Conservation (phyloP, 2,797 vertebrate species). For the Pteropus rufus region DNA sequence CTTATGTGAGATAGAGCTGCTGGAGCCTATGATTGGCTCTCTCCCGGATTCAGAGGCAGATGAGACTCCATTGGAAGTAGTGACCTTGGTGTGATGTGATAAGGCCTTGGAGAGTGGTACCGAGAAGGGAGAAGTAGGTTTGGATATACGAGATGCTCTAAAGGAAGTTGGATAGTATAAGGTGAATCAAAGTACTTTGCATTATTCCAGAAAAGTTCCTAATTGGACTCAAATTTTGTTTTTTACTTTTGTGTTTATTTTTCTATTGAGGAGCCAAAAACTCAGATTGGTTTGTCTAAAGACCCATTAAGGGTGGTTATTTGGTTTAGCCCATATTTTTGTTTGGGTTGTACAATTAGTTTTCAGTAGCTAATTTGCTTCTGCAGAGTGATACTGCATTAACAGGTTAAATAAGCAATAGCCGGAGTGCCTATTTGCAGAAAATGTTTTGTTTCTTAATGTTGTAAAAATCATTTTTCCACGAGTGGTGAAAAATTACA, state of each 20-base stretch:
- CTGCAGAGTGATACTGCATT: neutral
- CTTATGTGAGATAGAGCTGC: neutral
- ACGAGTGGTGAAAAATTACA: neutral
- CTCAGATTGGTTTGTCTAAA: neutral
- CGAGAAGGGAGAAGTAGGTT: neutral
- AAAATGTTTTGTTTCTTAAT: neutral
- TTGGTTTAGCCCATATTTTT: neutral
- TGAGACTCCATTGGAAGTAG: fast-evolving
- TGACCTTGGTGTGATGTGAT: neutral
- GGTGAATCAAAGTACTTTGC: neutral
- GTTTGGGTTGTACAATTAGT: neutral
- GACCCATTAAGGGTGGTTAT: neutral
- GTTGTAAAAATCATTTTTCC: neutral
- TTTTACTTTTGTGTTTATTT: neutral
- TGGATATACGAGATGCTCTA: neutral
- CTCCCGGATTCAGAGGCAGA: neutral
- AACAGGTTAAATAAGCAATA: neutral
- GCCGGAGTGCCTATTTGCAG: neutral
- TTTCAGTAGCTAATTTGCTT: neutral
- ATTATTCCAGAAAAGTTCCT: neutral
- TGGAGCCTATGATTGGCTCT: neutral
- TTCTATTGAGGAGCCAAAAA: neutral
- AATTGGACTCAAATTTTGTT: neutral
- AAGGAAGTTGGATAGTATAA: neutral
- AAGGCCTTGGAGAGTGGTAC: neutral